Evolutionary conservation across 2,113 vertebrate species (phyloP), one percentile per base, ranked within the genome.

Genomic region (Coptodon bakossiorum): DNA sequence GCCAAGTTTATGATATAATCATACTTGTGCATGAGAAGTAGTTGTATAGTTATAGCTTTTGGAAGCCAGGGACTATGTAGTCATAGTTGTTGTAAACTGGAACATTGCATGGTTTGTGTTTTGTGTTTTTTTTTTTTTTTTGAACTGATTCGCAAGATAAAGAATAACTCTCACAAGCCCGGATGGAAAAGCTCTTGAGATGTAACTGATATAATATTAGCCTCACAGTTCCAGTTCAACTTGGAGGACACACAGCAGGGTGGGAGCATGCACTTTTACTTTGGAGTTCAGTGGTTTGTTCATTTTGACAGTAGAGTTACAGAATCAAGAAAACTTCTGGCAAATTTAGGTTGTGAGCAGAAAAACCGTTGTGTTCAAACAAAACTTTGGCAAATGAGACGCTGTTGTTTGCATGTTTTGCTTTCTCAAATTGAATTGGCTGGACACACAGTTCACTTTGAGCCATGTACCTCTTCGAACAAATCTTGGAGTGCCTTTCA

Each of bases 101-200:
- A 78, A 78, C 24, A 29, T 78, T 19, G 43, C 24, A 76, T 84
- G 92, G 84, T 93, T 93, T 91, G 84, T 93, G 78, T 90, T 90
- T n/a, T n/a, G n/a, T n/a, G n/a, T n/a, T n/a, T n/a, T n/a, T n/a
- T n/a, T n/a, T n/a, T n/a, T 91, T 66, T 76, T 76, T 76, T 76
- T 76, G 16, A 50, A 76, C 24, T 50, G 71, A 76, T 76, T 29
- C 82, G 80, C 78, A 87, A 90, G 83, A 81, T 82, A 34, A 90
- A 80, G 66, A 57, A 57, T 86, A 85, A 93, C 89, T 80, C 56
- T 71, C 66, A 87, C 68, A 84, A 90, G 87, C 93, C 3, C 89
- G 81, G 4, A 90, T 90, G 93, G 93, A 92, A 95, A 94, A 57
- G 80, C 87, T 88, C 54, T 85, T 22, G 66, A 94, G 93, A 94